Conservation (phyloP, 2,113 vertebrate genomes). For the Melanotaenia duboulayi region DNA sequence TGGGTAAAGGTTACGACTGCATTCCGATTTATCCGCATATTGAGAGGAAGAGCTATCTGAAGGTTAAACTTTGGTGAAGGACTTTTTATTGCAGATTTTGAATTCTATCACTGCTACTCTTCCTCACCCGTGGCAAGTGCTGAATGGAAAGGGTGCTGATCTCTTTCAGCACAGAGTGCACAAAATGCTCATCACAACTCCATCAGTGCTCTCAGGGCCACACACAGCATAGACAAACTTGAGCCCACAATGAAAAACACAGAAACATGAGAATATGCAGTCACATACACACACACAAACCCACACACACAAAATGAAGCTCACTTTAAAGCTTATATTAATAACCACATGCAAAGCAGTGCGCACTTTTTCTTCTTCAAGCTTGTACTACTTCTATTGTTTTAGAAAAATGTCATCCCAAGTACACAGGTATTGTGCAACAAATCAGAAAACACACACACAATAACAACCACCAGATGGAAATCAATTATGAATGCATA, state of each 20-base stretch:
- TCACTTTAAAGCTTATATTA: neutral
- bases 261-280: neutral
- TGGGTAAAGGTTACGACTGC: neutral
- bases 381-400: neutral
- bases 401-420: slow-evolving; percentile 1
- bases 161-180: slow-evolving; percentile 27
- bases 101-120: slow-evolving; percentile 11
- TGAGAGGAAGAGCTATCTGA: neutral
- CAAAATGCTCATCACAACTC: slow-evolving; percentile 31
- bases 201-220: slow-evolving; percentile 54
- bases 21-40: slow-evolving; percentile 2
- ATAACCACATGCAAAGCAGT: neutral
- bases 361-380: neutral
- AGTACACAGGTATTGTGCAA: neutral
- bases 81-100: neutral
- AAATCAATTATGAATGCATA: slow-evolving; percentile 53
- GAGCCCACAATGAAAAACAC: neutral
- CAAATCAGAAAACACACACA: slow-evolving; percentile 9
- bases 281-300: too few species aligned
- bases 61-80: neutral
- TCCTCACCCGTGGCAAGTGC: slow-evolving; percentile 35
- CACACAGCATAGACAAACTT: slow-evolving; percentile 10
- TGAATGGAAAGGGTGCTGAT: slow-evolving; percentile 33
- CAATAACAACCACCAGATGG: slow-evolving; percentile 19
- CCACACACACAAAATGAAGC: neutral